Base-by-base conservation (phyloP, 2,797 vertebrate species). In the Girardinus metallicus region DNA sequence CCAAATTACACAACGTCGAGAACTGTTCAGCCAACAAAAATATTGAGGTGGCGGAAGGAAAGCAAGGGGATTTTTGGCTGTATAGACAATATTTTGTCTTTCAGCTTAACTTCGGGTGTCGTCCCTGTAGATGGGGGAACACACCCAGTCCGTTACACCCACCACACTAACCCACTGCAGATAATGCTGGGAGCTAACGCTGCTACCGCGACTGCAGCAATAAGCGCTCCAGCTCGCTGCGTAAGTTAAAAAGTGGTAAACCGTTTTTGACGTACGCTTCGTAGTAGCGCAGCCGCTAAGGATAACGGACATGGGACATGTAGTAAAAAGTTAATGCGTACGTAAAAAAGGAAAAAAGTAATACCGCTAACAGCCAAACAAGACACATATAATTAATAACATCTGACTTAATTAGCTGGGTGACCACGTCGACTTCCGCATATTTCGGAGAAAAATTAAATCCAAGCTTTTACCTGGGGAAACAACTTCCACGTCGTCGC, bases 401-500 rank as follows among this genome's bases (percentile, higher is more conserved):
- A 70, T 64, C 47, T 36, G 15, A 9, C 55, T 44, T 31, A 36
- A 16, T 39, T 11, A 39, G 64, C 18, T 73, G 44, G 4, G 73
- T 0, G 12, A 73, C 53, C 51, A 34, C 64, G 23, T 23, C 34
- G 15, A 44, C 66, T 60, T 76, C 68, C 44, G 55, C 34, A 31
- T 73, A 23, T 43, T 57, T 0, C 1, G 21, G 21, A 13, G 16
- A 23, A 34, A 68, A 53, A 31, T 72, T 15, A 49, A 31, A 26
- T 16, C 21, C 9, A 51, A 34, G 6, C 57, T 77, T 77, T 77
- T 77, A 77, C 75, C 75, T 39, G 41, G 5, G 12, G 6, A 73
- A 43, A 31, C 47, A 44, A 23, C 34, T 5, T n/a, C 7, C 26
- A 44, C 12, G 23, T n/a, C 31, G 18, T 34, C 34, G 16, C 34